Conservation (phyloP, 2,888 invertebrate species). For the Macrophya annulata region DNA sequence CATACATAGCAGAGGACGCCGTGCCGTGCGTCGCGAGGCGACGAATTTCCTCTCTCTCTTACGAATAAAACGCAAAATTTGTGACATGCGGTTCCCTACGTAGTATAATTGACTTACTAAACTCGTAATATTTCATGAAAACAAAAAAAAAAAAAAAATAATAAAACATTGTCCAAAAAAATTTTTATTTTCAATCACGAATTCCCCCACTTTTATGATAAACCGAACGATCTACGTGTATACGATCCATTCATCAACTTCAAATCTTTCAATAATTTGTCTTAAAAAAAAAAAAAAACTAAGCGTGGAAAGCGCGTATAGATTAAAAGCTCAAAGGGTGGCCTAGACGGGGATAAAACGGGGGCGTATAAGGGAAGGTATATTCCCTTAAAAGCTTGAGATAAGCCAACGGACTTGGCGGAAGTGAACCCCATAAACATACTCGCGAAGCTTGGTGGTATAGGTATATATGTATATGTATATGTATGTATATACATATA, state of each 20-base stretch:
- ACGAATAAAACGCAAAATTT: slow-evolving; percentile 4
- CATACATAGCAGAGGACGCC: slow-evolving; percentile 21
- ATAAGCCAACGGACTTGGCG: slow-evolving; percentile 67
- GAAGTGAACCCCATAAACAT: slow-evolving; percentile 71
- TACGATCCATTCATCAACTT: background rate
- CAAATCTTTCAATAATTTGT: background rate
- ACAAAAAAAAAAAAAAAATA: background rate
- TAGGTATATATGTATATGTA: background rate
- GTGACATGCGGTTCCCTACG: background rate
- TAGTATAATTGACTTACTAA: slow-evolving; percentile 5
- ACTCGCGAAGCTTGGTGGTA: slow-evolving; percentile 49
- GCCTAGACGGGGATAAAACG: slow-evolving; percentile 58
- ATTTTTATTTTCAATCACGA: background rate
- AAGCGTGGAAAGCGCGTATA: slow-evolving; percentile 37
- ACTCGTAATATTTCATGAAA: background rate
- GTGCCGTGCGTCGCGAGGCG: background rate
- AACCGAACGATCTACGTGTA: background rate
- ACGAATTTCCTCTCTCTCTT: no score
- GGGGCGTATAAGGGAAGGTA: slow-evolving; percentile 60
- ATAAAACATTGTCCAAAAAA: background rate
- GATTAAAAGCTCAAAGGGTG: slow-evolving; percentile 41
- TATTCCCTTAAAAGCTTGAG: slow-evolving; percentile 64
- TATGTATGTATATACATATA: background rate
- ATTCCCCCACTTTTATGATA: background rate
- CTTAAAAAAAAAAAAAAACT: slow-evolving; percentile 20